Percentiles rank a stretch among this genome's conserved stretches.
These are phyloP conservation scores for Pristis pectinata DNA, from an alignment of 2,797 vertebrate species.

Conservation along the genomic window DNA sequence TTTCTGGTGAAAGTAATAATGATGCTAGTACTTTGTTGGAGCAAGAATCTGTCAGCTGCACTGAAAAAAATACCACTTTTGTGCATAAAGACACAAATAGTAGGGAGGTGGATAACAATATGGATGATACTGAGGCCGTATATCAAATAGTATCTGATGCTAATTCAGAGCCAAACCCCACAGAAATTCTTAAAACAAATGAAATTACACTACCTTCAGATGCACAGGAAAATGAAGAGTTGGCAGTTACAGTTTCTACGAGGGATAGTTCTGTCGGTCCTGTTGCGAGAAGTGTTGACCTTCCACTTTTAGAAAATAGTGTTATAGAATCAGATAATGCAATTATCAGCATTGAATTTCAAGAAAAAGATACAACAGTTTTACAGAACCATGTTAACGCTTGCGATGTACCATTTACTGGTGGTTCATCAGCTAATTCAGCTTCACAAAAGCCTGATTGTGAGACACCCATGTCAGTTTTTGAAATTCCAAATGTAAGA, in stretches of 20 bases:
- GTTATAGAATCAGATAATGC: background rate
- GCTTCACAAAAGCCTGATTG: slow-evolving; percentile 41
- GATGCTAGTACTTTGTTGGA: background rate
- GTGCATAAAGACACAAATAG: background rate
- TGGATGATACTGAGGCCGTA: background rate
- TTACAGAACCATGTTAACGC: background rate
- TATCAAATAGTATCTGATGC: background rate
- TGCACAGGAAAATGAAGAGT: background rate
- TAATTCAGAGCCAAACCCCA: background rate
- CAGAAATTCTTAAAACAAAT: background rate
- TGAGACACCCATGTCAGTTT: slow-evolving; percentile 46
- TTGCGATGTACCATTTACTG: background rate
- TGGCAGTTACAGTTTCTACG: background rate
- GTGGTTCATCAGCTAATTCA: background rate
- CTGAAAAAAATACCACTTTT: background rate
- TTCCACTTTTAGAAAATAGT: background rate
- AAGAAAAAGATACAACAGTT: background rate
- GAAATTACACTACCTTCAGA: background rate
- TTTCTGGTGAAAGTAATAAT: background rate
- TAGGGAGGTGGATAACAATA: background rate
- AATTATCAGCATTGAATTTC: background rate
- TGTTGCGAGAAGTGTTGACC: background rate
- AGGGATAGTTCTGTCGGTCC: background rate
- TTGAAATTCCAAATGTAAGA: slow-evolving; percentile 65
- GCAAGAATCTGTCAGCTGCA: background rate